A percentile compares a stretch with the other conserved stretches of the same genome.
Conservation (phyloP, 1,140 invertebrate genomes). For the Meloidogyne floridensis region DNA sequence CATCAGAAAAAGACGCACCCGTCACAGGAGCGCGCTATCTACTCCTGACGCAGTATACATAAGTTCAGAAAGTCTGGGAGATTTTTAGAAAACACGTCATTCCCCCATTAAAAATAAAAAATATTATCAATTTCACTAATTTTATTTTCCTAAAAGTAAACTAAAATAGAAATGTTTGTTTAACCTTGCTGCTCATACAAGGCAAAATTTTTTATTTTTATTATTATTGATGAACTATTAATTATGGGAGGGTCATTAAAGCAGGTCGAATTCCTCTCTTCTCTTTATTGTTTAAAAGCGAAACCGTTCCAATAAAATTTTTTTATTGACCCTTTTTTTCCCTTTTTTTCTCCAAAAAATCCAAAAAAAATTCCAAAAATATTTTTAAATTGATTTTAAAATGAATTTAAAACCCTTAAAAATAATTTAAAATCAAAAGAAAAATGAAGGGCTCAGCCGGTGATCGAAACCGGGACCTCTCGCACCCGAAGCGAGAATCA, state of each 20-base stretch:
- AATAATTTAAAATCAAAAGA: neutral
- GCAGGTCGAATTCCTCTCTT: neutral
- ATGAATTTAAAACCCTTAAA: too few species aligned
- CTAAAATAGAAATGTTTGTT: too few species aligned
- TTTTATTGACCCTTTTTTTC: neutral
- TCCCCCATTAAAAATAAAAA: too few species aligned
- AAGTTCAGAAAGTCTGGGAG: too few species aligned
- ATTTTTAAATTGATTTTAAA: too few species aligned
- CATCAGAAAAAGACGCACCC: too few species aligned
- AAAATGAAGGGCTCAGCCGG: neutral
- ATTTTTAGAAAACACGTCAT: too few species aligned
- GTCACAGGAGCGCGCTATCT: too few species aligned
- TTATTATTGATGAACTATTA: neutral
- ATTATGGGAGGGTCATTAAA: neutral
- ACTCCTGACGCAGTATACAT: too few species aligned
- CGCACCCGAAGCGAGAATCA: constrained; percentile 70
- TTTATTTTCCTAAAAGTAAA: too few species aligned
- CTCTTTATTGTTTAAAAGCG: constrained; percentile 4
- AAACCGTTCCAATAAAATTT: neutral
- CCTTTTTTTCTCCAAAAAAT: neutral
- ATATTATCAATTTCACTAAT: too few species aligned
- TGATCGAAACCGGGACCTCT: constrained; percentile 65
- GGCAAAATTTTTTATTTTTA: neutral
- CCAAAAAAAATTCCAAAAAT: neutral
- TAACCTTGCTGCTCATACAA: too few species aligned